Evolutionary conservation across 2,888 invertebrate species (phyloP), one percentile per base, ranked within the genome.

Genomic region (Tenthredo notha): DNA sequence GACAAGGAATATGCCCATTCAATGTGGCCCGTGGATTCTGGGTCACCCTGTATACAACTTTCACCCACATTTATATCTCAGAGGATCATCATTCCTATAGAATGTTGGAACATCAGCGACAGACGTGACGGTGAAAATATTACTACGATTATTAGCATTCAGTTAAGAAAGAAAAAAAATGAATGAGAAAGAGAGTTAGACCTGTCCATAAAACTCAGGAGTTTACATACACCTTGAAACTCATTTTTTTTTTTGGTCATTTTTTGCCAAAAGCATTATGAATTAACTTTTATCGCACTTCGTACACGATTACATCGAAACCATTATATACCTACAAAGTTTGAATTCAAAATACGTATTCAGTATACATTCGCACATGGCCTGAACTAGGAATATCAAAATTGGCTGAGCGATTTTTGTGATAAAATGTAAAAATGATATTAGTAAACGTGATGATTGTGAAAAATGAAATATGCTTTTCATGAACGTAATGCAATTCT

Each of bases 11-110:
- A n/a, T n/a, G n/a, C n/a, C n/a, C n/a, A n/a, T n/a, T n/a, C n/a
- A n/a, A n/a, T n/a, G n/a, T n/a, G n/a, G n/a, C n/a, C n/a, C n/a
- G n/a, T n/a, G n/a, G n/a, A n/a, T n/a, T n/a, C n/a, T n/a, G n/a
- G n/a, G n/a, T n/a, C n/a, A n/a, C n/a, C n/a, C n/a, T n/a, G n/a
- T n/a, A 54, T 54, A n/a, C 33, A 67, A 33, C 33, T 18, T 33
- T 15, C 33, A 15, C 67, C 18, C 67, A 67, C 15, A 67, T 21
- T 10, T 43, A 5, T n/a, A n/a, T n/a, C 74, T 74, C 12, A 29
- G 21, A 74, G 43, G 40, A 74, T 74, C 74, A 74, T 40, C n/a
- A 74, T 74, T 74, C 43, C 40, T 40, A 21, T 15, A 12, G 40
- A 43, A 74, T 40, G 43, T 40, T 21, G 10, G 10, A 74, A 74